Percentiles rank a stretch among this genome's conserved stretches.
Conservation (phyloP, 2,113 vertebrate species). For the Phaethon lepturus region DNA sequence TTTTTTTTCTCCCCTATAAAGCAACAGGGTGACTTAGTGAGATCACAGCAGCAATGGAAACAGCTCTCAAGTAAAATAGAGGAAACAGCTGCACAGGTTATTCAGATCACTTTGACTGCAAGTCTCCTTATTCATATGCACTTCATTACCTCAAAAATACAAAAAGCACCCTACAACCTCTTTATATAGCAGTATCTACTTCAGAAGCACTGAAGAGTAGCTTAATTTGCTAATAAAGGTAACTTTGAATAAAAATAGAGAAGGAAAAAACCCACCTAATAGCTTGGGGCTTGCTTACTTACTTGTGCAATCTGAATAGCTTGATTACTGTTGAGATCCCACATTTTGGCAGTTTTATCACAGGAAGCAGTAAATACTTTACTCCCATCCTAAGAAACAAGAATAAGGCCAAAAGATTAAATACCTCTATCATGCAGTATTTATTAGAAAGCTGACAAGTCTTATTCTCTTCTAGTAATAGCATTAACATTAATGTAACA, state of each 20-base stretch:
- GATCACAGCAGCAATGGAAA: neutral
- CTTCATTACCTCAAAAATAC: neutral
- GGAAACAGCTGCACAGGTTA: neutral
- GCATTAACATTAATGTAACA: neutral
- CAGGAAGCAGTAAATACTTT: conserved; percentile 98
- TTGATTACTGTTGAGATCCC: conserved; percentile 99
- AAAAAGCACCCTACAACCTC: neutral
- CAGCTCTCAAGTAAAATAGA: neutral
- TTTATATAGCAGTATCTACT: neutral
- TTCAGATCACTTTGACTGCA: neutral
- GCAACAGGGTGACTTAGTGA: neutral
- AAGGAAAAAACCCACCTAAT: neutral
- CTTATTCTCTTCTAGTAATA: neutral
- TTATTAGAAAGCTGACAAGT: neutral
- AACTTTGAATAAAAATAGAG: neutral
- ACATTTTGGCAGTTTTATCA: conserved; percentile 99
- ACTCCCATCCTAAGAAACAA: conserved; percentile 89
- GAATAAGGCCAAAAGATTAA: neutral
- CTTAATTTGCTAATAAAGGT: neutral
- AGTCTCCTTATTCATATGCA: neutral
- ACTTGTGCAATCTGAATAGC: conserved; percentile 98
- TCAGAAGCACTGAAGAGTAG: neutral
- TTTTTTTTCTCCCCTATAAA: neutral
- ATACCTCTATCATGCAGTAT: neutral
- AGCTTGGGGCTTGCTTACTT: conserved; percentile 71